Evolutionary conservation across 2,888 invertebrate species (phyloP).

Genomic region (Megamerina dolium): DNA sequence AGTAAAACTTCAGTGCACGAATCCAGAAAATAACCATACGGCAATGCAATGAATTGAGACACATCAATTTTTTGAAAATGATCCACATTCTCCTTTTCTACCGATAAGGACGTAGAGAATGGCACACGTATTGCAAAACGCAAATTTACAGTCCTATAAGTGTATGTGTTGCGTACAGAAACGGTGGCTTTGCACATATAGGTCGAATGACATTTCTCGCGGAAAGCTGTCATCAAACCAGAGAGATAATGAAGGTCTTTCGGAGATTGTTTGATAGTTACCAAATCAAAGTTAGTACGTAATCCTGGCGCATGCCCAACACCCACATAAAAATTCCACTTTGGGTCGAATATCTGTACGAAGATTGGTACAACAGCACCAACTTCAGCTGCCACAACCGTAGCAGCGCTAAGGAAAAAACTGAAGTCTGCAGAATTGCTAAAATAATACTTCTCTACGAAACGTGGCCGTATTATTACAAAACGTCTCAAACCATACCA

Average conservation of each 20-base stretch:
- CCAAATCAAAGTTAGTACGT: conserved; percentile 82
- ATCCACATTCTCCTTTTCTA: conserved; percentile 6
- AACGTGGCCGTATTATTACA: conserved; percentile 65
- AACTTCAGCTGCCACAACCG: conserved; percentile 76
- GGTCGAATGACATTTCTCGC: conserved; percentile 74
- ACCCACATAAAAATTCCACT: conserved; percentile 69
- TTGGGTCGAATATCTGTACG: conserved; percentile 79
- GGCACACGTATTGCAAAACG: conserved; percentile 37
- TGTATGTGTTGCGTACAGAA: conserved; percentile 64
- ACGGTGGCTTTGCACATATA: conserved; percentile 56
- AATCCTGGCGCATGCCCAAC: conserved; percentile 70
- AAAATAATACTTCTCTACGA: conserved; percentile 48
- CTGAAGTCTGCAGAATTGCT: conserved; percentile 68
- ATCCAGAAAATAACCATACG: conserved; percentile 80
- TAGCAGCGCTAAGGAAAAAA: conserved; percentile 69
- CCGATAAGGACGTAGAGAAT: conserved; percentile 25
- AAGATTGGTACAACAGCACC: conserved; percentile 77
- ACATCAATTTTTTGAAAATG: conserved; percentile 19
- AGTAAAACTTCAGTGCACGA: conserved; percentile 72
- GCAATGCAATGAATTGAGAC: conserved; percentile 55
- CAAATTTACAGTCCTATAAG: conserved; percentile 48
- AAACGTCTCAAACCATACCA: conserved; percentile 83
- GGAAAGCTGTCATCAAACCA: conserved; percentile 79
- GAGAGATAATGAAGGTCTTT: conserved; percentile 76
- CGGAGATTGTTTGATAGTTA: conserved; percentile 75